Percentiles rank a stretch among this genome's conserved stretches.
These are phyloP conservation scores for Glaucomys volans DNA, from an alignment of 2,113 vertebrate species.

Conservation along the genomic window DNA sequence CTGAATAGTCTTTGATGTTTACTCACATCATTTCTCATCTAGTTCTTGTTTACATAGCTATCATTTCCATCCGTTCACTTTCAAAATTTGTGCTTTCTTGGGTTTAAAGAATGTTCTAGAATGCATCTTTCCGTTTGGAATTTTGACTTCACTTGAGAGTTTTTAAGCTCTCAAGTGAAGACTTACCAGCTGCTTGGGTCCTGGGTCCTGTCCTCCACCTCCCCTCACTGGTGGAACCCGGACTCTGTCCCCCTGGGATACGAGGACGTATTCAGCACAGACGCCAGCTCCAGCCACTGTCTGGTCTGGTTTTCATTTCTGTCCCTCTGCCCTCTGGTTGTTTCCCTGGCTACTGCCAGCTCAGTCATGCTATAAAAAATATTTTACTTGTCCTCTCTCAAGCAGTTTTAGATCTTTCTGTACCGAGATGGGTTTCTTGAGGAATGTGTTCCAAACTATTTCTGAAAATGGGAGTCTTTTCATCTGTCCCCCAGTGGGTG, in stretches of 20 bases:
- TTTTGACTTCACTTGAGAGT: not conserved
- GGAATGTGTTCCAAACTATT: not conserved
- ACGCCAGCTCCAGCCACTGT: not conserved
- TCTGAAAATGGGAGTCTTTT: not conserved
- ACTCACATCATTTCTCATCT: not conserved
- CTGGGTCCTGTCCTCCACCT: not conserved
- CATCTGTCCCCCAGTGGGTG: fast-evolving
- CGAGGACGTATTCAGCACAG: not conserved
- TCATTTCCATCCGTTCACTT: not conserved
- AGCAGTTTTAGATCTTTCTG: not conserved
- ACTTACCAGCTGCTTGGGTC: not conserved
- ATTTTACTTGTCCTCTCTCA: not conserved
- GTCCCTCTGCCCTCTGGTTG: not conserved
- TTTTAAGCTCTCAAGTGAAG: not conserved
- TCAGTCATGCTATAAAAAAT: not conserved
- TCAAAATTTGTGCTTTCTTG: not conserved
- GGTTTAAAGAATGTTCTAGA: not conserved
- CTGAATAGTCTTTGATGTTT: not conserved
- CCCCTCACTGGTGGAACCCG: not conserved
- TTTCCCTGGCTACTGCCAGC: not conserved
- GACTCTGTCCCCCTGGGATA: not conserved
- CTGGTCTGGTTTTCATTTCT: not conserved
- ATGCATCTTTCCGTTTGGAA: not conserved
- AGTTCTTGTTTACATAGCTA: not conserved
- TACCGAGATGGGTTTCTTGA: not conserved